These are phyloP conservation scores for Paragorgia papillata DNA, from an alignment of 92 coral and sea anemone species.

Conservation along the genomic window DNA sequence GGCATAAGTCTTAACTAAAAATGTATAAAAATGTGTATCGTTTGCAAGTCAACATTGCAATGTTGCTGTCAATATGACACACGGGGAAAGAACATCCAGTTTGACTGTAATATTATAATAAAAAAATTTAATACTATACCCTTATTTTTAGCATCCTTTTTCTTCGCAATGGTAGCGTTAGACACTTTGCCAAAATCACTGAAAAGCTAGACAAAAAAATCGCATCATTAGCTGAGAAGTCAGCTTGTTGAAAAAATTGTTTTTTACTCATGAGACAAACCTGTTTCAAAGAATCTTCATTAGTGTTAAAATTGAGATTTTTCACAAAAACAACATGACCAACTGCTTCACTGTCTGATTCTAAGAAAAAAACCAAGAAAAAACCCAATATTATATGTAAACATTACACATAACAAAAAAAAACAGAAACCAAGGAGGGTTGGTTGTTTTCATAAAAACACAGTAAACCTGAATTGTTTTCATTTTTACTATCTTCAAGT, in stretches of 20 bases:
- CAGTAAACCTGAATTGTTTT: conserved; percentile 9
- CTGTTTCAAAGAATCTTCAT: conserved; percentile 79
- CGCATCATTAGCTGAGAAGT: neutral
- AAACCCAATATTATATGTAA: neutral
- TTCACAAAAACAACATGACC: conserved; percentile 89
- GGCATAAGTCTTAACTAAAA: neutral
- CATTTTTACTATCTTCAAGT: conserved; percentile 18
- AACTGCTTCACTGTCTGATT: conserved; percentile 61
- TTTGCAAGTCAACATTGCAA: no score
- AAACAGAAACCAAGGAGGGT: neutral
- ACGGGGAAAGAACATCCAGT: no score
- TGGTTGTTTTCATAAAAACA: neutral
- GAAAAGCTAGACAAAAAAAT: conserved; percentile 62
- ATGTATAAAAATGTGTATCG: no score
- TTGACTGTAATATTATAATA: neutral
- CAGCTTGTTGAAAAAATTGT: no score
- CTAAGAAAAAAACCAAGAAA: conserved; percentile 20
- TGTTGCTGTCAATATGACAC: neutral
- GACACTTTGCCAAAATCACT: conserved; percentile 68
- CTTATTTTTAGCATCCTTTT: conserved; percentile 82
- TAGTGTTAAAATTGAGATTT: conserved; percentile 85
- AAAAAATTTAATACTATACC: conserved; percentile 43
- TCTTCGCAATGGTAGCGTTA: conserved; percentile 76
- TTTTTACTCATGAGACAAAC: conserved; percentile 33
- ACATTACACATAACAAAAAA: no score